Base-by-base conservation (phyloP, 2,113 vertebrate genomes). In the Cricetomys ansorgei region DNA sequence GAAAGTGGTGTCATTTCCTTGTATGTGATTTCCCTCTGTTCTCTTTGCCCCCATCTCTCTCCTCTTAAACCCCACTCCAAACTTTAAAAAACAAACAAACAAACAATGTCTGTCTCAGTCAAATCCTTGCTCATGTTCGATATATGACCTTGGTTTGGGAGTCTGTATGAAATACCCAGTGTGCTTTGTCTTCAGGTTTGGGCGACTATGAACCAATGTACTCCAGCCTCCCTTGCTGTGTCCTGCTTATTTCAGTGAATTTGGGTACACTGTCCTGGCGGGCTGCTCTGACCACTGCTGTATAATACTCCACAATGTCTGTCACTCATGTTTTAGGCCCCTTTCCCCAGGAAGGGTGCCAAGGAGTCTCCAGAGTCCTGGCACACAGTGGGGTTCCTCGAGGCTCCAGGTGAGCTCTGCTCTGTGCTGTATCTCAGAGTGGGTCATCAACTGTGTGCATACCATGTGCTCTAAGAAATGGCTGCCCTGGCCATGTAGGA, bases 11-110 rank as follows among this genome's bases (percentile, higher is more conserved):
- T 25, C 29, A 10, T 15, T 12, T 75, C 87, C 87, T 62, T 31
- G 81, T 64, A 43, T 45, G 40, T 45, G 40, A 57, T 2, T 0
- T 7, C 6, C 4, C 6, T 2, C 0, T 11, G 25, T 13, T 2
- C 48, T 21, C 27, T 7, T 1, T 15, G 2, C 4, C 50, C 13
- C 50, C 9, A 1, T 21, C 65, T 29, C 12, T n/a, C 2, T 31
- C 17, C 8, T 17, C 5, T 1, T 65, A 5, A 5, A 21, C 7
- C 25, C 1, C 1, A n/a, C 7, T 45, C 45, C 73, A 67, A 31
- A 37, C 64, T 70, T 50, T 64, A 25, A 25, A 1, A 69, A 69
- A 45, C 62, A n/a, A n/a, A n/a, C n/a, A n/a, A n/a, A n/a, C n/a
- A n/a, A n/a, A n/a, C n/a, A n/a, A n/a, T 6, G 16, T 88, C n/a